Evolutionary conservation across 1,140 invertebrate genomes (phyloP), one percentile per base, ranked within the genome.

Genomic region (Drosophila subobscura): DNA sequence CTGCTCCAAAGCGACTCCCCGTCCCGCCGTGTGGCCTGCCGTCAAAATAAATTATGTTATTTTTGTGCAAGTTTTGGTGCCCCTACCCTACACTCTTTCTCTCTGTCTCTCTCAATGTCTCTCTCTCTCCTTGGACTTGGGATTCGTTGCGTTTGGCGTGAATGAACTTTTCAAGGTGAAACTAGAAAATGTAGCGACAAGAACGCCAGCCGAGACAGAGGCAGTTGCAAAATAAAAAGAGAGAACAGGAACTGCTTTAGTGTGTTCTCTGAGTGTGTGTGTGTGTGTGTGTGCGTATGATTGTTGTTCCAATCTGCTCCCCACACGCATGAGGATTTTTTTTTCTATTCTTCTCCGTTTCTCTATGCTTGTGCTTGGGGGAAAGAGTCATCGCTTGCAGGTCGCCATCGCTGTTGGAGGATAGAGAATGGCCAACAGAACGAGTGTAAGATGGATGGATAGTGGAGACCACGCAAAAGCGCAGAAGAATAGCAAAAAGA

Each of bases 131-230:
- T 51, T 45, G 72, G 81, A 85, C 77, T 85, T 86, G 72, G 73
- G 64, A 70, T 37, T 59, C 76, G 79, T 72, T 89, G 79, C 77
- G 81, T 86, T 86, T 70, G 72, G 67, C 89, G 88, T 89, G 88
- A 90, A 90, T 90, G 88, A 90, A 90, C 88, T 90, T 90, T 90
- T 90, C 88, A 90, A 90, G 88, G 88, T 90, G 88, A 90, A 90
- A 85, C 79, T 88, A 86, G 83, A 79, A 70, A 89, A 84, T 83
- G 88, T 88, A 86, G 81, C 59, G 52, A 60, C 45, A 51, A 86
- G 72, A 78, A 65, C 77, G 64, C 20, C 64, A 49, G 47, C 72
- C 10, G 25, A 29, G 58, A 33, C 76, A 33, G 42, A 50, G 60
- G 25, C 70, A 51, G 33, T 80, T 80, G 81, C 67, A 73, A 75